Evolutionary conservation across 2,797 vertebrate genomes (phyloP).

Genomic region (Halcyon badia): DNA sequence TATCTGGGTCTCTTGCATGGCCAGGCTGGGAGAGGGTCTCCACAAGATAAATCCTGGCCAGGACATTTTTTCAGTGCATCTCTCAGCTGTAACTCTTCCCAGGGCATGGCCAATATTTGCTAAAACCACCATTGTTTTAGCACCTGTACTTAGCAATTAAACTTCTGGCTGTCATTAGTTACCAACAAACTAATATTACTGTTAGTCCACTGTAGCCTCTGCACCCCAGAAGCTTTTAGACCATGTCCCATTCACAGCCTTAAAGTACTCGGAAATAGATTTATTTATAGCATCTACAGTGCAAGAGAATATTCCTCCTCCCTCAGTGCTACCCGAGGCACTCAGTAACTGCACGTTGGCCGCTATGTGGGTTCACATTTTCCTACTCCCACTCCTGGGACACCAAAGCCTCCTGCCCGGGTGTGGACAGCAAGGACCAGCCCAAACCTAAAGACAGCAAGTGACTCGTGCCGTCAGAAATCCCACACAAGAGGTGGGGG

Average conservation of each 20-base stretch:
- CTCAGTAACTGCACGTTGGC: fast-evolving
- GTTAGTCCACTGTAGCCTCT: background rate
- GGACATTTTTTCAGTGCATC: background rate
- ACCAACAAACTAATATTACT: background rate
- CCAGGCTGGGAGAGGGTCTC: background rate
- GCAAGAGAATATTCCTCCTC: background rate
- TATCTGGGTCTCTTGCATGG: background rate
- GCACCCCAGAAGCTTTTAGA: background rate
- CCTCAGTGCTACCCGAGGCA: background rate
- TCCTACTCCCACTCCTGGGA: background rate
- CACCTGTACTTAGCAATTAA: background rate
- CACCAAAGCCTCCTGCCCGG: background rate
- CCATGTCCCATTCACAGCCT: background rate
- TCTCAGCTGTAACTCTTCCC: background rate
- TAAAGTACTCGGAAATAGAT: background rate
- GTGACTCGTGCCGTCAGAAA: background rate
- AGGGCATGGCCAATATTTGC: background rate
- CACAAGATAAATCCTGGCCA: background rate
- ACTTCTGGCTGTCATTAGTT: background rate
- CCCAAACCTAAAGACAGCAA: background rate
- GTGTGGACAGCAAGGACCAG: background rate
- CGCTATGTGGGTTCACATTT: fast-evolving
- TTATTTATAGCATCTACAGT: background rate
- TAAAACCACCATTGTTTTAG: background rate
- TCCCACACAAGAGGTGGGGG: fast-evolving